Percentiles rank a stretch among this genome's conserved stretches.
Conservation (phyloP, 1,140 invertebrate species). For the Leptinotarsa undecemlineata region DNA sequence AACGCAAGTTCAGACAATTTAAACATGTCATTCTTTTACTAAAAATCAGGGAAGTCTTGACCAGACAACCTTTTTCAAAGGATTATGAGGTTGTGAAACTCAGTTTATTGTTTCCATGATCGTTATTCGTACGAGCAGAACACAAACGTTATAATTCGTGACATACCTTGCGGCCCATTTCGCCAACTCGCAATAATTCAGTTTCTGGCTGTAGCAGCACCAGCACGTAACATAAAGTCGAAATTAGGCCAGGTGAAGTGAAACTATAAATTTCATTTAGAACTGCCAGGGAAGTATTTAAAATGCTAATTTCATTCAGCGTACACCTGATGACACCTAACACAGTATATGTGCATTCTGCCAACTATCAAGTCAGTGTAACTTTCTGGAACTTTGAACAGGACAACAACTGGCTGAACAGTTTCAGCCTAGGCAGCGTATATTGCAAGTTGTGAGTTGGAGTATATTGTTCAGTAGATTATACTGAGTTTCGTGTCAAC, state of each 20-base stretch:
- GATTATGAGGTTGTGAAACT: no score
- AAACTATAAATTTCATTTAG: background rate
- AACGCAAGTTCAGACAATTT: no score
- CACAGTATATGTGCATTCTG: conserved; percentile 2
- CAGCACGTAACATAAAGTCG: background rate
- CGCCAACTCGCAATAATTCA: background rate
- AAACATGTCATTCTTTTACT: no score
- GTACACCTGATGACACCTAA: background rate
- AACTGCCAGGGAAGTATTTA: conserved; percentile 4
- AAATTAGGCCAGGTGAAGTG: conserved; percentile 1
- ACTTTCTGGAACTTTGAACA: background rate
- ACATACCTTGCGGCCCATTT: no score
- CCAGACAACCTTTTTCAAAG: no score
- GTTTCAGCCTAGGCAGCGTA: background rate
- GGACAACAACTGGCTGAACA: background rate
- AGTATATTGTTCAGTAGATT: no score
- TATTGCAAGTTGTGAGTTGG: background rate
- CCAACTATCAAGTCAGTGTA: background rate
- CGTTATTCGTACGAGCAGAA: no score
- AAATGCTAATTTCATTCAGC: conserved; percentile 1
- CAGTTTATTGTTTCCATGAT: no score
- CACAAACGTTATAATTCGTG: no score
- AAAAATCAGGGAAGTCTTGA: no score
- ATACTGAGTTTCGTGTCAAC: no score
- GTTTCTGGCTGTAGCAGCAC: background rate